Base-by-base conservation (phyloP, 2,797 vertebrate species). In the Lithobates pipiens region DNA sequence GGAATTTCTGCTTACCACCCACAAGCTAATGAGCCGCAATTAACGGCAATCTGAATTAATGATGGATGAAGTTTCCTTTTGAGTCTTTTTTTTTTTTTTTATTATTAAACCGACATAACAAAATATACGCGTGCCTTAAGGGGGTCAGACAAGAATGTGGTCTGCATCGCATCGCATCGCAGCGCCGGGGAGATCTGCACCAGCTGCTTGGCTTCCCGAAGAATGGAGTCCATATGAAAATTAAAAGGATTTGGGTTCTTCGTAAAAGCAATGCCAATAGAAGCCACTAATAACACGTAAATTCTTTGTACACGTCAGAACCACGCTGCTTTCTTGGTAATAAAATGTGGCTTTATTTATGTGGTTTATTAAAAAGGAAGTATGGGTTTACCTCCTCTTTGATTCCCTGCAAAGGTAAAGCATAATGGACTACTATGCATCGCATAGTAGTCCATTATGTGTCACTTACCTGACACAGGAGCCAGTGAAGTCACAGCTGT, bases 21-120 rank as follows among this genome's bases (percentile, higher is more conserved):
- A 76, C 82, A 83, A 69, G 73, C 15, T 83, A 83, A 83, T 76
- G 73, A 83, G 50, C 63, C 46, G 73, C 61, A 83, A 83, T 83
- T 83, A 76, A 18, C 73, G 57, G 46, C 73, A 83, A 69, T 83
- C 73, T 69, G 42, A 32, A 76, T 68, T 76, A 50, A 83, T 83
- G 63, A 70, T 76, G n/a, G 73, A 76, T 76, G 13, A 34, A 54
- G 42, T 67, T 70, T 54, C 29, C 34, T 68, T 50, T 54, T 61
- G 63, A 68, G 25, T 54, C 27, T 70, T 65, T 82, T 83, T 39
- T 39, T 83, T 39, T 39, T 69, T 68, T 83, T 83, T 82, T 83
- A 9, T 39, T 69, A 76, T 83, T 83, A 39, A 75, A 65, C 63
- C 21, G 72, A 76, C 82, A 83, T 34, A 76, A 83, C 63, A 83